Evolutionary conservation across 2,113 vertebrate genomes (phyloP).

Genomic region (Paratilapia polleni): DNA sequence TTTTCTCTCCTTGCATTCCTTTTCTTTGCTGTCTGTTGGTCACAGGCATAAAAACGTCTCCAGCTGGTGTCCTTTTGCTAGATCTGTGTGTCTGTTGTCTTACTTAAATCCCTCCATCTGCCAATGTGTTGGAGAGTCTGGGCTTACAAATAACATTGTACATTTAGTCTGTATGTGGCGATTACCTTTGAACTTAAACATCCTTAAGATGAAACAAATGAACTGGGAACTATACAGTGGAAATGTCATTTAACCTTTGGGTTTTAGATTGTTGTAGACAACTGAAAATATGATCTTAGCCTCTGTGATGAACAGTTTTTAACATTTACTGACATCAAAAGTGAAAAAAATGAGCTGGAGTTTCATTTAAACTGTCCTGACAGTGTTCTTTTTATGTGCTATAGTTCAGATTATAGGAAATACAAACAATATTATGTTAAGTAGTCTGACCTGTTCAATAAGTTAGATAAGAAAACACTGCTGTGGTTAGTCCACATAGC

Average conservation of each 20-base stretch:
- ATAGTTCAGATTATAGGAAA: background rate
- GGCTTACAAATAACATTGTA: conserved; percentile 13
- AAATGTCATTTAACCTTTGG: background rate
- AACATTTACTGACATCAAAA: background rate
- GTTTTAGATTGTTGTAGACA: background rate
- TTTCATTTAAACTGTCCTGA: background rate
- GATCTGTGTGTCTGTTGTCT: conserved; percentile 51
- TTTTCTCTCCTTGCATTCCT: conserved; percentile 20
- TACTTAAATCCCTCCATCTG: conserved; percentile 77
- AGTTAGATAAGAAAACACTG: background rate
- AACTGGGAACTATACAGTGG: background rate
- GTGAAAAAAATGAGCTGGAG: background rate
- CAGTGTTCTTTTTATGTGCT: background rate
- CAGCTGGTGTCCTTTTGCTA: conserved; percentile 65
- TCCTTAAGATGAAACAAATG: background rate
- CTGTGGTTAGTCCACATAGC: background rate
- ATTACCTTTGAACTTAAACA: conserved; percentile 5
- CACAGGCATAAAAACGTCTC: conserved; percentile 40
- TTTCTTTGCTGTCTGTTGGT: conserved; percentile 7
- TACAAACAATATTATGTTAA: background rate
- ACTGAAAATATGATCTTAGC: background rate
- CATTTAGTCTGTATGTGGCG: background rate
- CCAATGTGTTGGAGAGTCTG: conserved; percentile 25
- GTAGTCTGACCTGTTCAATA: background rate
- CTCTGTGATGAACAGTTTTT: background rate